Base-by-base conservation (phyloP, 2,888 invertebrate species). In the Noctua janthe region DNA sequence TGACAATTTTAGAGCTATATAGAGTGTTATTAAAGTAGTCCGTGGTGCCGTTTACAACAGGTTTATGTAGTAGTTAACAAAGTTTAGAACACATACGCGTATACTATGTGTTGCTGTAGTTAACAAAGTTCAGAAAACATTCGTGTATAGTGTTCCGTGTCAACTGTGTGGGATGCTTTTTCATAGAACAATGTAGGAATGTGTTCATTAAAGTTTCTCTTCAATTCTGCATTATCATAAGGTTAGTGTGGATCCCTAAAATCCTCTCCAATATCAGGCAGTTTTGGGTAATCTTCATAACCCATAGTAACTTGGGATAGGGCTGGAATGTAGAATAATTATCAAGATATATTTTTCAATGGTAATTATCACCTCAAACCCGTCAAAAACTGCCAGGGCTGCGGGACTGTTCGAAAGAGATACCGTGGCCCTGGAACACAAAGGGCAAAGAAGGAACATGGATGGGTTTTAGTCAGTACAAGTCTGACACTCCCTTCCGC, bases 261-360 rank as follows among this genome's bases (percentile, higher is more conserved):
- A 86, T 98, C 98, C 2, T 97, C 97, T 51, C 98, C 98, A 76
- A 98, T 96, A 20, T 97, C 93, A 1, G 98, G 98, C 73, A 99
- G 92, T 90, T 98, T 97, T 0, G 99, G 99, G 94, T 99, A 99
- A 39, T 39, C 99, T 20, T 99, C 99, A 90, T 95, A 97, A n/a
- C 98, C 98, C 80, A 98, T 98, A 39, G 5, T 39, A 92, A 98
- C 91, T 99, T 98, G 0, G 98, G 98, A 92, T 98, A 98, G 0
- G 98, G 98, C 90, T 98, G 97, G 93, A 43, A 43, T 43, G 43
- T 43, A 43, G 43, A 0, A 43, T 43, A 43, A 7, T 43, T 43
- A 43, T 7, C 7, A 43, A 43, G 39, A 39, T 39, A 39, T 43
- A 7, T 7, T 43, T 43, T 7, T 43, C 43, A 43, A 43, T 43